phyloP scores from a whole-genome alignment of 2,113 vertebrate species.

The Thermophis baileyi region DNA sequence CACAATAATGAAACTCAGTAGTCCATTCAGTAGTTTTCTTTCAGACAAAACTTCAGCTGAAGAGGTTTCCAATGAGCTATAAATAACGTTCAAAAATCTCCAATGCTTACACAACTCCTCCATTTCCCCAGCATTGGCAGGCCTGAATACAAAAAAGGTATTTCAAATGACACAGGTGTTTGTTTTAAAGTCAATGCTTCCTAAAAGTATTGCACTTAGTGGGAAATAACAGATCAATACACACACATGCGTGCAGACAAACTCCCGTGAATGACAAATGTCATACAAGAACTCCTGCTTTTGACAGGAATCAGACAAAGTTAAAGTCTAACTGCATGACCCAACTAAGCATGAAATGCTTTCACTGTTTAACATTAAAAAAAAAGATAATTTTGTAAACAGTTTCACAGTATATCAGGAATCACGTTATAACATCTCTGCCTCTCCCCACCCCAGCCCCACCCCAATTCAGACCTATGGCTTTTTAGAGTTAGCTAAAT shows the following conservation, averaged over 20 bases:
- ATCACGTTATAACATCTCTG: conserved; percentile 37
- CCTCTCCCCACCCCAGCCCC: conserved; percentile 15
- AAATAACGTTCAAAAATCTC: conserved; percentile 17
- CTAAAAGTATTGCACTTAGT: conserved; percentile 35
- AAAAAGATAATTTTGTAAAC: conserved; percentile 60
- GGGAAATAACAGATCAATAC: background rate
- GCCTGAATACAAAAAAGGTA: too few relatives aligned
- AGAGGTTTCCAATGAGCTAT: background rate
- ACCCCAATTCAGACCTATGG: conserved; percentile 69
- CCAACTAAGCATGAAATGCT: conserved; percentile 16
- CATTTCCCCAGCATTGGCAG: background rate
- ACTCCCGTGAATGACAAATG: background rate
- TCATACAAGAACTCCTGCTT: background rate
- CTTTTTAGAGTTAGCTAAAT: conserved; percentile 69
- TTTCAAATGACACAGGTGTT: background rate
- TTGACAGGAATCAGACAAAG: conserved; percentile 38
- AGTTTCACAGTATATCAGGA: conserved; percentile 68
- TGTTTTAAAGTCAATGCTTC: background rate
- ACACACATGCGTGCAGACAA: conserved; percentile 1
- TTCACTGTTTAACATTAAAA: conserved; percentile 16
- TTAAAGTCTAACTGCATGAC: conserved; percentile 27
- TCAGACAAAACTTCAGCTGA: conserved; percentile 6
- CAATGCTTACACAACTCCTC: conserved; percentile 38
- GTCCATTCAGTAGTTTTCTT: conserved; percentile 2
- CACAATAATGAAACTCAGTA: background rate